Percentiles rank a stretch among this genome's conserved stretches.
These are phyloP conservation scores for Caenorhabditis tropicalis DNA, from an alignment of 1,140 invertebrate genomes.

Conservation along the genomic window DNA sequence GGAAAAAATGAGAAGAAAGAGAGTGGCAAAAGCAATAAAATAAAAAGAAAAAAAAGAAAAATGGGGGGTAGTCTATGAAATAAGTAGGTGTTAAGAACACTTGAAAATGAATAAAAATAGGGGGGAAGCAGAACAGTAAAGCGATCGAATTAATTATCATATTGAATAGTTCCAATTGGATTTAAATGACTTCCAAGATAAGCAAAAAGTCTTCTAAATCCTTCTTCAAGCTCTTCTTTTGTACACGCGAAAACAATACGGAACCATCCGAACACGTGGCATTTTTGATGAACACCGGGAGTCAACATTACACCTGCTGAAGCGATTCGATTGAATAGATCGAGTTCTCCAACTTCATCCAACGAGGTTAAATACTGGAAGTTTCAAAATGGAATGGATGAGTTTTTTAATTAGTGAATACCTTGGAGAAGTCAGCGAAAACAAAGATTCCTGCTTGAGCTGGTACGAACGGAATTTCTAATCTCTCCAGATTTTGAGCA, in stretches of 20 bases:
- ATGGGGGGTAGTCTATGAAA: not conserved
- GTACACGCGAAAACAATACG: conserved; percentile 49
- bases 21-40: not conserved
- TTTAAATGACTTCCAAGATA: conserved; percentile 7
- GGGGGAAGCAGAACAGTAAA: no score
- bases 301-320: conserved; percentile 8
- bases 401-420: not conserved
- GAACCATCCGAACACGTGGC: conserved; percentile 42
- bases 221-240: conserved; percentile 47
- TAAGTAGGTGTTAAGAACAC: not conserved
- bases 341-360: not conserved
- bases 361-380: conserved; percentile 13
- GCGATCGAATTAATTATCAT: conserved; percentile 25
- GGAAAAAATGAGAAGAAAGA: not conserved
- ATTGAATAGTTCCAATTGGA: conserved; percentile 26
- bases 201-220: conserved; percentile 17
- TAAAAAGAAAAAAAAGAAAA: not conserved
- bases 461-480: conserved; percentile 31
- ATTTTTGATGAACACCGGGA: conserved; percentile 41
- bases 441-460: conserved; percentile 47
- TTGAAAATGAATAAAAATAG: not conserved
- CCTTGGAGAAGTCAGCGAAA: conserved; percentile 47
- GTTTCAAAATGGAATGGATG: not conserved
- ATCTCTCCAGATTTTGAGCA: conserved; percentile 16
- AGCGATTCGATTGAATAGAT: not conserved